A percentile compares a stretch with the other conserved stretches of the same genome.
Evolutionary conservation across 1,140 invertebrate species (phyloP).

Genomic region (Ips nitidus): DNA sequence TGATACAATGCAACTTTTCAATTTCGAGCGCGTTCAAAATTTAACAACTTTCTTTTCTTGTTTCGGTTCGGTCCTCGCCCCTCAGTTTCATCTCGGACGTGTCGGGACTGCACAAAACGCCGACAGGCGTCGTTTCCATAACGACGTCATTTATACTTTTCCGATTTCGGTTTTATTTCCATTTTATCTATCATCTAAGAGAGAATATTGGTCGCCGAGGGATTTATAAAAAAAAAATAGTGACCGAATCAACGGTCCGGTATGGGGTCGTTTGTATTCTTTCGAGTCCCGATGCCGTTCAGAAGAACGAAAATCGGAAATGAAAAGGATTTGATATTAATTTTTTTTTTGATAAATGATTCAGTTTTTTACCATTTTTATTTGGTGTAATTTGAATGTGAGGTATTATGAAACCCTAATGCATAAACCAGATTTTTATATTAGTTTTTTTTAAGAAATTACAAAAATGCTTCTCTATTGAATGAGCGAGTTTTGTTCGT

Average conservation of each 20-base stretch:
- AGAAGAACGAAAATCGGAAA: too few species aligned
- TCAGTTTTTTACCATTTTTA: too few species aligned
- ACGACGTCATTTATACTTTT: constrained; percentile 19
- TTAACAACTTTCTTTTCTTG: constrained; percentile 17
- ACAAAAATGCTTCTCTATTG: too few species aligned
- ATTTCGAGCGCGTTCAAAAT: constrained; percentile 10
- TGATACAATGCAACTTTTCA: background rate
- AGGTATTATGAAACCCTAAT: too few species aligned
- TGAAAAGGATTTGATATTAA: too few species aligned
- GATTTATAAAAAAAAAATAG: background rate
- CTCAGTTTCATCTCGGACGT: constrained; percentile 6
- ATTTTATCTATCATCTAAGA: constrained; percentile 15
- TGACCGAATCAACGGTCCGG: background rate
- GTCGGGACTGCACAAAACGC: constrained; percentile 6
- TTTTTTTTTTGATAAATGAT: too few species aligned
- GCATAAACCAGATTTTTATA: too few species aligned
- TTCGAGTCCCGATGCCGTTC: background rate
- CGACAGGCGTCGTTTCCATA: constrained; percentile 12
- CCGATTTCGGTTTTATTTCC: constrained; percentile 20
- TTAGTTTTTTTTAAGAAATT: too few species aligned
- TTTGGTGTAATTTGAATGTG: too few species aligned
- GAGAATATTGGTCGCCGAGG: constrained; percentile 6
- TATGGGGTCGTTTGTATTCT: background rate
- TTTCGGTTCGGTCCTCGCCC: background rate
- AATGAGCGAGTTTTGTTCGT: too few species aligned